Conservation (phyloP, 2,113 vertebrate species). For the Cyprinodon brontotheroides region DNA sequence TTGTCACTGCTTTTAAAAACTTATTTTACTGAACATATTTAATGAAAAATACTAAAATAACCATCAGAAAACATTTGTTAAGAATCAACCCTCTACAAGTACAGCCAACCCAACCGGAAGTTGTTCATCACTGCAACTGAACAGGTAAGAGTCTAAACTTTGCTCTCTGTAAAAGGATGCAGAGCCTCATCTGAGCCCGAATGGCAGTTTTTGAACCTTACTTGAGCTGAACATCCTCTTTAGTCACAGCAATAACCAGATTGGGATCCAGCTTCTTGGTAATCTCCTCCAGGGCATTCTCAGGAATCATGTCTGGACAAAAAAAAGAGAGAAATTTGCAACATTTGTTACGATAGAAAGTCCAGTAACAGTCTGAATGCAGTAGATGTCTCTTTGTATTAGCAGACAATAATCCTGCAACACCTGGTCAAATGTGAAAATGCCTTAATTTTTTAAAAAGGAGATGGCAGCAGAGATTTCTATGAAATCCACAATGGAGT, state of each 20-base stretch:
- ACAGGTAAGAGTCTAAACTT: neutral
- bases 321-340: neutral
- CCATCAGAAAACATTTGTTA: neutral
- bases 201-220: constrained; percentile 71
- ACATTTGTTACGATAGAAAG: neutral
- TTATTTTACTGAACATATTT: too few relatives aligned
- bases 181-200: neutral
- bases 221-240: constrained; percentile 88
- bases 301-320: constrained; percentile 91
- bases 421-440: too few relatives aligned
- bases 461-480: neutral
- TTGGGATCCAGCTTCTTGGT: constrained; percentile 96
- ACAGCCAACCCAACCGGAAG: neutral
- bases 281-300: constrained; percentile 96
- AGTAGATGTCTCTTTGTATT: too few relatives aligned
- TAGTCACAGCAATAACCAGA: constrained; percentile 89
- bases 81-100: neutral
- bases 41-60: neutral
- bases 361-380: too few relatives aligned
- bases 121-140: neutral
- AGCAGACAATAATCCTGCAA: too few relatives aligned
- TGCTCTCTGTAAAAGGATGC: neutral
- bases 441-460: too few relatives aligned
- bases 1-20: too few relatives aligned
- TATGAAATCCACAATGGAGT: neutral